These are phyloP conservation scores for Anthonomus grandis DNA, from an alignment of 1,140 invertebrate genomes.

Conservation along the genomic window DNA sequence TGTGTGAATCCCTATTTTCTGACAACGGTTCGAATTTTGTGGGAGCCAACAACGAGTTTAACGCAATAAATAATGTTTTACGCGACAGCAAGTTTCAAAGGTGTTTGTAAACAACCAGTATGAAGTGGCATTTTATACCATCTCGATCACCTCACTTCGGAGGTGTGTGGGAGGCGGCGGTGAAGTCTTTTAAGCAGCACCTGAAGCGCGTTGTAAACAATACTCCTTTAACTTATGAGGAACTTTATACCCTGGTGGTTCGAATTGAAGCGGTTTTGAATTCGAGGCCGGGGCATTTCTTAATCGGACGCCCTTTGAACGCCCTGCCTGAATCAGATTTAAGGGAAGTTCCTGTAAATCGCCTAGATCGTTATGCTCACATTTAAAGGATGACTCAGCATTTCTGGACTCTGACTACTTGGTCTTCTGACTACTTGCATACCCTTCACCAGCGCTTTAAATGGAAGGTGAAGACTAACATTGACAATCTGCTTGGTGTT, in stretches of 20 bases:
- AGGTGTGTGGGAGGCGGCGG: slow-evolving; percentile 25
- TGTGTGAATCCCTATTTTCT: slow-evolving; percentile 10
- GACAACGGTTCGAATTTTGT: slow-evolving; percentile 25
- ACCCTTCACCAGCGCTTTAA: no score
- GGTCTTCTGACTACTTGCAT: no score
- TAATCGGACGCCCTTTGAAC: no score
- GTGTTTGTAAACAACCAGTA: slow-evolving; percentile 1
- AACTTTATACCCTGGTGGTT: not conserved
- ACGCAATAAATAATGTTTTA: slow-evolving; percentile 1
- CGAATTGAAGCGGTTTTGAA: no score
- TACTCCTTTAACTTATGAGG: slow-evolving; percentile 3
- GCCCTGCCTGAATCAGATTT: no score
- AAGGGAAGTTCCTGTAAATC: no score
- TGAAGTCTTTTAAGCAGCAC: not conserved
- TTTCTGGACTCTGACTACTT: no score
- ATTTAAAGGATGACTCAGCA: no score
- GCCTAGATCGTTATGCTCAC: no score
- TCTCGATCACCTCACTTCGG: slow-evolving; percentile 26
- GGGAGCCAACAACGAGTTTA: slow-evolving; percentile 16
- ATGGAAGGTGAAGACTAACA: no score
- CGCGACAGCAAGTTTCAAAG: not conserved
- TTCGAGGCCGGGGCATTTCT: no score
- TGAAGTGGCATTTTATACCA: slow-evolving; percentile 34
- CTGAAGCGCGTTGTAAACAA: slow-evolving; percentile 26
- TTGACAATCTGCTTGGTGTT: no score